Conservation (phyloP, 2,888 invertebrate genomes). For the Eristalis arbustorum region DNA sequence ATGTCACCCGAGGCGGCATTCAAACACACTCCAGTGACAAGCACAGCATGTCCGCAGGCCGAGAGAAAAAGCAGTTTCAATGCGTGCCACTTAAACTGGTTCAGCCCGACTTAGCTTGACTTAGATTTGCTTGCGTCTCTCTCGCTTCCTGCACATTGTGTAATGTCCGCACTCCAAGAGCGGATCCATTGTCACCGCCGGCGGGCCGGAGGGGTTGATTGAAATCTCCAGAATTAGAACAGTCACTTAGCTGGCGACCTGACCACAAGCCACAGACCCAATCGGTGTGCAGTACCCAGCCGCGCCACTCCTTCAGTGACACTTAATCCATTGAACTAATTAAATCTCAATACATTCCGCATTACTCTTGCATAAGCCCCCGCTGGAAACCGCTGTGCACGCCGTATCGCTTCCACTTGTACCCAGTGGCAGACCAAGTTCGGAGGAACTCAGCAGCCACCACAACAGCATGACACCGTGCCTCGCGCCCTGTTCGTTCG, state of each 20-base stretch:
- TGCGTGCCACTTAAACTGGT: conserved; percentile 11
- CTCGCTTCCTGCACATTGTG: not conserved
- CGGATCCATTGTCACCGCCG: not conserved
- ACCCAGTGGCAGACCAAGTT: not conserved
- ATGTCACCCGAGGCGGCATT: conserved; percentile 14
- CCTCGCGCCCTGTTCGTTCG: not conserved
- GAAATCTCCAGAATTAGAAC: not conserved
- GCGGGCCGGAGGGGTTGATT: not conserved
- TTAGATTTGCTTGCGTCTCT: not conserved
- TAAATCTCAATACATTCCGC: conserved; percentile 66
- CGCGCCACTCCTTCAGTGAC: conserved; percentile 10
- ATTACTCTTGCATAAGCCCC: conserved; percentile 15
- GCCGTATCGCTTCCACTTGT: conserved; percentile 58
- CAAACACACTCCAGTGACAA: not conserved
- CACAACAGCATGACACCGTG: not conserved
- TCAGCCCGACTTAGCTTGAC: conserved; percentile 12
- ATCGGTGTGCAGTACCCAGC: not conserved
- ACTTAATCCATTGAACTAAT: conserved; percentile 64
- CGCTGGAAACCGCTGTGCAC: conserved; percentile 39
- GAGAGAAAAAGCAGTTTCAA: not conserved
- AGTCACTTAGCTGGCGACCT: not conserved
- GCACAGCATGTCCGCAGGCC: not conserved
- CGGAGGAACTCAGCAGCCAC: conserved; percentile 33
- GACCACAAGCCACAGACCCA: not conserved
- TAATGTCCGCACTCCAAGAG: not conserved